Evolutionary conservation across 1,140 invertebrate species (phyloP).

Genomic region (Dryas iulia): DNA sequence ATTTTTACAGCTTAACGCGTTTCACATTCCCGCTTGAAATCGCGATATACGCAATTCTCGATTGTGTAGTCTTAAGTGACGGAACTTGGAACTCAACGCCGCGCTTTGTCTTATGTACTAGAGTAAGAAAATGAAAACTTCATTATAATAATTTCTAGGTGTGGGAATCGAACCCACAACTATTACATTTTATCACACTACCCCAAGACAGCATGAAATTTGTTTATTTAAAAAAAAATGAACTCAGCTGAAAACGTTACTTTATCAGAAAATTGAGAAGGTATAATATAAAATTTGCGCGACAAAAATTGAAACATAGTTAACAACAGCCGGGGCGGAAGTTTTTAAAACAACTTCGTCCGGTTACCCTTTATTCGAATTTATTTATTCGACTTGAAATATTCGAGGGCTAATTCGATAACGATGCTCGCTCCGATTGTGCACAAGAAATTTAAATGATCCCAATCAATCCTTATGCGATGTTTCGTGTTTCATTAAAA

Average conservation of each 20-base stretch:
- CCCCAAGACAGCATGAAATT: too few species aligned
- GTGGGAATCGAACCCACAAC: too few species aligned
- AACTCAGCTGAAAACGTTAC: too few species aligned
- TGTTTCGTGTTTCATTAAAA: slow-evolving; percentile 66
- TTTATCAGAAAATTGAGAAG: neutral
- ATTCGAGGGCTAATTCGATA: slow-evolving; percentile 66
- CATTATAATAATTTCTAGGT: too few species aligned
- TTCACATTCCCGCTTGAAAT: too few species aligned
- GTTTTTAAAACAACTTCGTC: slow-evolving; percentile 43
- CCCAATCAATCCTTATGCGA: slow-evolving; percentile 62
- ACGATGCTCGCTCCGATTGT: slow-evolving; percentile 52
- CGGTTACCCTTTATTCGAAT: slow-evolving; percentile 48
- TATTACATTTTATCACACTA: too few species aligned
- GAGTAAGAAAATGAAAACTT: too few species aligned
- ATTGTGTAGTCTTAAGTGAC: too few species aligned
- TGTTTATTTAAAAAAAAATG: neutral
- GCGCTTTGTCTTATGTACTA: too few species aligned
- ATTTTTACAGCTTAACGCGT: too few species aligned
- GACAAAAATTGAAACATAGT: slow-evolving; percentile 30
- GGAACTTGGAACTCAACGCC: too few species aligned
- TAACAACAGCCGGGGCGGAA: slow-evolving; percentile 30
- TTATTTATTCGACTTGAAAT: slow-evolving; percentile 63
- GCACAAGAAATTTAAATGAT: slow-evolving; percentile 70
- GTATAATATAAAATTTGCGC: slow-evolving; percentile 15
- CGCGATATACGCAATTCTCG: too few species aligned